Evolutionary conservation across 2,888 invertebrate species (phyloP).

Genomic region (Archips xylosteana): DNA sequence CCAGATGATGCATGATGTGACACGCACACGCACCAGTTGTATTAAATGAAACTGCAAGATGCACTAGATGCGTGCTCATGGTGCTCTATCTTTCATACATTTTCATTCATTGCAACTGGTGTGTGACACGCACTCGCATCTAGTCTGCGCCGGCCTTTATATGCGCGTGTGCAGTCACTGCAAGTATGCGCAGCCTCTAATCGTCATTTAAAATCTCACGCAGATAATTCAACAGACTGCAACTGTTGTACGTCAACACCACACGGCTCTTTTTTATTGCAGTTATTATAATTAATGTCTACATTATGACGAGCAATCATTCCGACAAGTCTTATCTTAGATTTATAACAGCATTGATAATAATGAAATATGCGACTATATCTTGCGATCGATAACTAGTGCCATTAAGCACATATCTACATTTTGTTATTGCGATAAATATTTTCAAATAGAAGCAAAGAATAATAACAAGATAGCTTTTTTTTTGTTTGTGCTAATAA

Average conservation of each 20-base stretch:
- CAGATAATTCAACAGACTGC: not conserved
- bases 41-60: too few species aligned
- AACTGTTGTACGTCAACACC: not conserved
- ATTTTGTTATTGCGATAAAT: constrained; percentile 18
- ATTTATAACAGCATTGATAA: constrained; percentile 26
- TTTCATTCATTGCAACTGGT: too few species aligned
- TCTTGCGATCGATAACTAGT: constrained; percentile 6
- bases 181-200: too few species aligned
- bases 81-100: too few species aligned
- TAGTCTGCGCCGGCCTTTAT: too few species aligned
- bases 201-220: not conserved
- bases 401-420: constrained; percentile 11
- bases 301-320: constrained; percentile 17
- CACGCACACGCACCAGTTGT: too few species aligned
- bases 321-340: constrained; percentile 3
- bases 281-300: not conserved
- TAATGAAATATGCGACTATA: constrained; percentile 7
- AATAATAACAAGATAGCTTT: not conserved
- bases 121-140: too few species aligned
- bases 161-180: too few species aligned
- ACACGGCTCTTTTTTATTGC: not conserved
- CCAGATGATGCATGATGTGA: too few species aligned
- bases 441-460: constrained; percentile 3
- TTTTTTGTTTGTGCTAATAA: not conserved
- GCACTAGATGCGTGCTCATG: too few species aligned